A percentile compares a stretch with the other conserved stretches of the same genome.
Conservation (phyloP, 2,888 invertebrate species). For the Callosobruchus maculatus region DNA sequence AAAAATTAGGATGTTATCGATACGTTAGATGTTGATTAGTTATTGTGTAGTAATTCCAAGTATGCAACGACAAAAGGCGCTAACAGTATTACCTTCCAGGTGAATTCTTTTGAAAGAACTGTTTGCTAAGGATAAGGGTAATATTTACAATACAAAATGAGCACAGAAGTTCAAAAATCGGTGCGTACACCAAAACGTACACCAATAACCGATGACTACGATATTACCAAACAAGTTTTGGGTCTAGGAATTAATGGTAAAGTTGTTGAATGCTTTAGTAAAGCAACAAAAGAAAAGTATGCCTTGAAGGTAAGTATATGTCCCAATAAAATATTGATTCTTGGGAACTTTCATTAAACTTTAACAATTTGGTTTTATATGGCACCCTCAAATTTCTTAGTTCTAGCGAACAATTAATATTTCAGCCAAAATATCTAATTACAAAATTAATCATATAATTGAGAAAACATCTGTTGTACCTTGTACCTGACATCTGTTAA, state of each 20-base stretch:
- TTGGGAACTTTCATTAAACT: no score
- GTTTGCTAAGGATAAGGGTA: background rate
- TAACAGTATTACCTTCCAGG: background rate
- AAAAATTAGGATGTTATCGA: background rate
- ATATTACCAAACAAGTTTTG: slow-evolving; percentile 87
- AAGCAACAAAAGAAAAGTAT: slow-evolving; percentile 71
- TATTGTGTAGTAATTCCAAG: background rate
- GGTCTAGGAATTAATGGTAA: slow-evolving; percentile 98
- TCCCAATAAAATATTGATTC: no score
- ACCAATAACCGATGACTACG: slow-evolving; percentile 85
- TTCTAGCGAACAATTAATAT: no score
- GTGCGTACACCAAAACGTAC: slow-evolving; percentile 66
- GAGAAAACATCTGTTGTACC: no score
- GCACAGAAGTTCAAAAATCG: slow-evolving; percentile 34
- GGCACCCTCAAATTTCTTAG: no score
- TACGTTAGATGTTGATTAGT: background rate
- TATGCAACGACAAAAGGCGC: background rate
- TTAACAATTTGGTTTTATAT: no score
- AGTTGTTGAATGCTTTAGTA: slow-evolving; percentile 90
- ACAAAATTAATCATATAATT: no score
- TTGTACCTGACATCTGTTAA: no score
- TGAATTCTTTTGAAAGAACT: background rate
- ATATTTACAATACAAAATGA: slow-evolving; percentile 19
- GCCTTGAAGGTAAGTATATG: slow-evolving; percentile 82
- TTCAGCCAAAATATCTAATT: no score